phyloP scores from a whole-genome alignment of 2,797 vertebrate genomes.

The Chelmon rostratus region DNA sequence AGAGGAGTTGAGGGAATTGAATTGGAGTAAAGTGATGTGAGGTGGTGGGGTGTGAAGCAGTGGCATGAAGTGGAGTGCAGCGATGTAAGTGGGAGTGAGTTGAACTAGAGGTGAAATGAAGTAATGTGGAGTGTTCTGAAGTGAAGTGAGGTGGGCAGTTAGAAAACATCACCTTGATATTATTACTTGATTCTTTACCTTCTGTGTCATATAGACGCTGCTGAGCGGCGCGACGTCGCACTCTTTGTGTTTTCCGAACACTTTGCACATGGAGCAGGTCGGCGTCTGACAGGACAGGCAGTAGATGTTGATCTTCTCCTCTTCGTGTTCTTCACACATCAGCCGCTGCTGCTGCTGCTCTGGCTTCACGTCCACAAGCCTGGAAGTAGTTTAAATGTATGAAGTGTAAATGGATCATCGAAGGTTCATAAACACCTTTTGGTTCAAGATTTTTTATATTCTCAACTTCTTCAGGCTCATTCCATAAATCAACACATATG shows the following conservation, averaged over 20 bases:
- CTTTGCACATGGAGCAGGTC: slow-evolving; percentile 96
- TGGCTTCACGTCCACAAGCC: slow-evolving; percentile 86
- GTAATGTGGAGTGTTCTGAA: background rate
- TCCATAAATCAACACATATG: no score
- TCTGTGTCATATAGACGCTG: slow-evolving; percentile 88
- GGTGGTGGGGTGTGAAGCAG: no score
- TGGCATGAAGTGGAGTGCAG: background rate
- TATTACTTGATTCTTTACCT: slow-evolving; percentile 85
- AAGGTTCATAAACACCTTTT: background rate
- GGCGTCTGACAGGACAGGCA: slow-evolving; percentile 91
- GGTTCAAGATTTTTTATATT: no score
- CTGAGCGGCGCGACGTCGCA: slow-evolving; percentile 92
- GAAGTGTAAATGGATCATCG: background rate
- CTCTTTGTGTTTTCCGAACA: slow-evolving; percentile 92
- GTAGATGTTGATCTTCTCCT: slow-evolving; percentile 95
- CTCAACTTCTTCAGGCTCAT: no score
- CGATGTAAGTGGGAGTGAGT: background rate
- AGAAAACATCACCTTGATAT: no score
- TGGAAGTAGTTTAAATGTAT: slow-evolving; percentile 37
- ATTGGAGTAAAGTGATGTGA: background rate
- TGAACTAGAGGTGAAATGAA: background rate
- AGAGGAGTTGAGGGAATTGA: background rate
- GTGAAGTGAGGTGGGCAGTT: background rate
- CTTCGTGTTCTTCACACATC: slow-evolving; percentile 92
- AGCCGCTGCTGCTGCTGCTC: slow-evolving; percentile 88